Conservation (phyloP, 2,888 invertebrate species). For the Thera obeliscata region DNA sequence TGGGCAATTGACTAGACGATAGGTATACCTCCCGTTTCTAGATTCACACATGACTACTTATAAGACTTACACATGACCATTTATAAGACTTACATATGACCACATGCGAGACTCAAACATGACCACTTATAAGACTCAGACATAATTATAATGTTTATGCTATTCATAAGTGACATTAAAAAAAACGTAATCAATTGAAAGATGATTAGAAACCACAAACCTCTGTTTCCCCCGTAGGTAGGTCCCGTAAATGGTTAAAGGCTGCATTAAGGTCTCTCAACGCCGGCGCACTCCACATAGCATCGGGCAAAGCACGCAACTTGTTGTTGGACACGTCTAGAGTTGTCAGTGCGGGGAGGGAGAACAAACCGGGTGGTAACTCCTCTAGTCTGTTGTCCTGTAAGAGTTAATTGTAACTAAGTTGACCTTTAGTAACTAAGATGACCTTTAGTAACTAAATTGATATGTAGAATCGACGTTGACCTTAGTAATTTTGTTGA, state of each 20-base stretch:
- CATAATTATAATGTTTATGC: too few relatives aligned
- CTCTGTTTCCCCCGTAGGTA: slow-evolving; percentile 75
- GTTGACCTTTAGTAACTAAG: not conserved
- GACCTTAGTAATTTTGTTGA: not conserved
- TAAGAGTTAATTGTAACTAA: not conserved
- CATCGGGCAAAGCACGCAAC: slow-evolving; percentile 91
- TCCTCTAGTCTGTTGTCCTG: slow-evolving; percentile 94
- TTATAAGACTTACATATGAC: too few relatives aligned
- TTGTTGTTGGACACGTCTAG: slow-evolving; percentile 98
- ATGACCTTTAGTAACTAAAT: not conserved
- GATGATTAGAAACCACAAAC: slow-evolving; percentile 22
- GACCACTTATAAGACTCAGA: too few relatives aligned
- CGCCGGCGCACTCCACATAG: slow-evolving; percentile 94
- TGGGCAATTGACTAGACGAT: too few relatives aligned
- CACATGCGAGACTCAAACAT: too few relatives aligned
- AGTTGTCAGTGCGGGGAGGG: slow-evolving; percentile 89
- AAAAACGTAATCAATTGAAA: too few relatives aligned
- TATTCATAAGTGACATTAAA: too few relatives aligned
- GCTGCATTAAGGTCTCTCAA: slow-evolving; percentile 95
- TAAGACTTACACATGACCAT: too few relatives aligned
- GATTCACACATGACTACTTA: too few relatives aligned
- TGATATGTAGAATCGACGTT: not conserved
- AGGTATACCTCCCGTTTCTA: too few relatives aligned
- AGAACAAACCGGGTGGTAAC: slow-evolving; percentile 92
- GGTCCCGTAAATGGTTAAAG: slow-evolving; percentile 92